These are phyloP conservation scores for Mongoloraphidia duomilia DNA, from an alignment of 2,888 invertebrate genomes.

Conservation along the genomic window DNA sequence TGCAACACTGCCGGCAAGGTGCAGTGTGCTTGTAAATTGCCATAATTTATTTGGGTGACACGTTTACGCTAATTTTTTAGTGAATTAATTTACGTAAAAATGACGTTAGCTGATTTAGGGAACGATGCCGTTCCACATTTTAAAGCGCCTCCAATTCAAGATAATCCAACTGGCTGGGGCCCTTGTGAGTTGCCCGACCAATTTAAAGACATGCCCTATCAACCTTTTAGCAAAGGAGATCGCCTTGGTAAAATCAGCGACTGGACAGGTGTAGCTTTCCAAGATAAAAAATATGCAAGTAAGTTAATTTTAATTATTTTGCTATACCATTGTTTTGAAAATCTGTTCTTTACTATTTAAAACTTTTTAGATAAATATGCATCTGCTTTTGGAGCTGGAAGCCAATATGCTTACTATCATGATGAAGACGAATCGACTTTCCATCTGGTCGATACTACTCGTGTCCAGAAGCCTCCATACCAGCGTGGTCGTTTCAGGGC, in stretches of 20 bases:
- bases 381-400: constrained; percentile 85
- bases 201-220: constrained; percentile 94
- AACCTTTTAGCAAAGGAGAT: constrained; percentile 97
- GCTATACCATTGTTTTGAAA: not conserved
- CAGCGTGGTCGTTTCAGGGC: constrained; percentile 83
- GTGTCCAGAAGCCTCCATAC: constrained; percentile 80
- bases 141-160: constrained; percentile 58
- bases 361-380: constrained; percentile 62
- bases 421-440: constrained; percentile 98
- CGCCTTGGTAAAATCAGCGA: constrained; percentile 97
- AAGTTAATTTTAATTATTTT: constrained; percentile 27
- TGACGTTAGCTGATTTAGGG: constrained; percentile 23
- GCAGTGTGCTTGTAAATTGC: too few species aligned
- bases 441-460: constrained; percentile 91
- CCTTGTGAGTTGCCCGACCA: constrained; percentile 89
- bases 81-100: constrained; percentile 1
- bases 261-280: constrained; percentile 88
- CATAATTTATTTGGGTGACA: too few species aligned
- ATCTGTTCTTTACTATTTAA: constrained; percentile 3
- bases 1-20: too few species aligned
- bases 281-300: constrained; percentile 89
- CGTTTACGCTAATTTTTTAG: too few species aligned
- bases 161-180: constrained; percentile 90
- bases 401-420: constrained; percentile 96
- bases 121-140: constrained; percentile 51